Base-by-base conservation (phyloP, 2,797 vertebrate species). In the Paratrypauchen microcephalus region DNA sequence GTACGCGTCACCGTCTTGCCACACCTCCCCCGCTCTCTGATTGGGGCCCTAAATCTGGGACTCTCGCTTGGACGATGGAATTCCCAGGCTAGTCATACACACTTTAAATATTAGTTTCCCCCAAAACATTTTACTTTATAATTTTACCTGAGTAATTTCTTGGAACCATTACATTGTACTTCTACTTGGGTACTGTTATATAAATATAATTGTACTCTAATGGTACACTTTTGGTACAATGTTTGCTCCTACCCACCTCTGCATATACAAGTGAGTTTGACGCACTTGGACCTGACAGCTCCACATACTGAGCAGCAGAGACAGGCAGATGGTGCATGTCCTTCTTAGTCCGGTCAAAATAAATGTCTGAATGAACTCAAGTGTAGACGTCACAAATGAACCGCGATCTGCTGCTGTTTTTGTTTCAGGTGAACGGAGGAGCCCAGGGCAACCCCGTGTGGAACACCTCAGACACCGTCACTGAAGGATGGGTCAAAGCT, bases 391-490 rank as follows among this genome's bases (percentile, higher is more conserved):
- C n/a, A 12, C 19, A 56, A 56, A 56, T 56, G 58, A 60, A 60
- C 58, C 57, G 2, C n/a, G 19, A 41, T 19, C 18, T 21, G 16
- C 3, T 47, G 30, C 56, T 1, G 32, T 3, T 50, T 1, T 67
- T 47, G 2, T 67, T 78, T 71, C 81, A 91, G 90, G 97, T 99
- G 85, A 97, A 99, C 0, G 96, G 96, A 15, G 96, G 97, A 0
- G 95, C 96, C 0, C 97, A 97, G 85, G 96, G 97, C 1, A 98
- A 98, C 77, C 97, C 97, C 0, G 94, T 97, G 9, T 99, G 97
- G 97, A 98, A 98, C 0, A 94, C 96, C 24, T 97, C 96, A 0
- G 94, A 94, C 0, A 93, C 94, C 0, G 94, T 97, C 30, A 98
- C 96, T 0, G 97, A 98, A 57, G 97, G 97, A 23, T 99, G 97